Base-by-base conservation (phyloP, 2,113 vertebrate genomes). In the Mobula birostris region DNA sequence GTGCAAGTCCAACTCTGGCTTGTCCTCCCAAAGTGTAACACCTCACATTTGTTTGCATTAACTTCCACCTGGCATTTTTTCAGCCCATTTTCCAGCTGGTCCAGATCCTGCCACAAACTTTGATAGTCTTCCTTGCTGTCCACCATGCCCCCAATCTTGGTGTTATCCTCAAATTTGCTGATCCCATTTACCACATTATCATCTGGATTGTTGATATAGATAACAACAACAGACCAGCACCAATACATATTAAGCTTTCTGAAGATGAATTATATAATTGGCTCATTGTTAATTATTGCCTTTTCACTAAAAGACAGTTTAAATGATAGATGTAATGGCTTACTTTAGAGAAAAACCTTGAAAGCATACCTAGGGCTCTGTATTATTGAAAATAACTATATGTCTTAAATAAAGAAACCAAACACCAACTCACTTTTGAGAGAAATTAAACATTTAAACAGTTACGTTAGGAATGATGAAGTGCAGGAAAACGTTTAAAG, bases 281-380 rank as follows among this genome's bases (percentile, higher is more conserved):
- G 27, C 40, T 27, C 40, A 74, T 93, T 74, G 5, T 93, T 93
- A 56, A 24, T 56, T 5, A 70, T 56, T 93, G 40, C 36, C 91
- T 70, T 93, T 36, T 19, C 48, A 74, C 48, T 48, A 40, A 93
- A 40, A 93, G 74, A 72, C 66, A 72, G 36, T 76, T 93, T 14
- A 74, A 74, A 74, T 14, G 72, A 93, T 70, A 40, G 91, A 74
- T 56, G n/a, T 48, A 56, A 29, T 48, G 36, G 32, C 70, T 93
- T 92, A 66, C 90, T 92, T 92, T 92, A 15, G 21, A 40, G 36
- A 21, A 93, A 74, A 93, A 72, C 66, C 15, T 92, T 40, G 58
- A 72, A 92, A 48, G 36, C 27, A 92, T 72, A 24, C 66, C 36
- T 68, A 36, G 32, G 72, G 40, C 17, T 11, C 66, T 56, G 32